phyloP scores from a whole-genome alignment of 2,797 vertebrate genomes.

The Coregonus sp. region DNA sequence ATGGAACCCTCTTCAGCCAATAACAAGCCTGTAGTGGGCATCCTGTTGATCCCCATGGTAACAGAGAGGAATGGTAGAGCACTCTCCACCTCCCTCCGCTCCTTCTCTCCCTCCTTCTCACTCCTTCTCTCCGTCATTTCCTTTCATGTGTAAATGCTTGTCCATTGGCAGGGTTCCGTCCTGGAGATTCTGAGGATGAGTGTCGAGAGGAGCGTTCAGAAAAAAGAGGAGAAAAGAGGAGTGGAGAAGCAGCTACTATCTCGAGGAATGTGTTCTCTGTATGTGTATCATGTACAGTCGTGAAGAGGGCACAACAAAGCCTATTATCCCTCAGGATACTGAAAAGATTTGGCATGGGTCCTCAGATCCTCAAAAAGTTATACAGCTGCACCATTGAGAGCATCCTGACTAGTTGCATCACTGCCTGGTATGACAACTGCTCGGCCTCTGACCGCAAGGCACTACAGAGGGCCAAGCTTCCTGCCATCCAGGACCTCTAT shows the following conservation, averaged over 20 bases:
- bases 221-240: background rate
- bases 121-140: conserved; percentile 32
- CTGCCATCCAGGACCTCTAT: too few relatives aligned
- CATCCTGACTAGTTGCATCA: too few relatives aligned
- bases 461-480: too few relatives aligned
- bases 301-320: too few relatives aligned
- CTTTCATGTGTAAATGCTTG: conserved; percentile 67
- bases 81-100: conserved; percentile 55
- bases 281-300: background rate
- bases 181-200: conserved; percentile 17
- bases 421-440: too few relatives aligned
- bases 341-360: too few relatives aligned
- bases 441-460: too few relatives aligned
- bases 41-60: conserved; percentile 71
- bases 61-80: conserved; percentile 47
- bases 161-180: conserved; percentile 49
- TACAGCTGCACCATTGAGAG: too few relatives aligned
- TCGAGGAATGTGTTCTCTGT: conserved; percentile 12
- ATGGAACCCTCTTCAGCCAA: conserved; percentile 66
- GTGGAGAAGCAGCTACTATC: background rate
- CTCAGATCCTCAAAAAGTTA: too few relatives aligned
- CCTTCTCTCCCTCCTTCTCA: conserved; percentile 10
- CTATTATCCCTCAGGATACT: too few relatives aligned
- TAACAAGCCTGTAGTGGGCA: conserved; percentile 57
- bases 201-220: background rate